Evolutionary conservation across 2,797 vertebrate species (phyloP), one percentile per base, ranked within the genome.

Genomic region (Semaprochilodus insignis): DNA sequence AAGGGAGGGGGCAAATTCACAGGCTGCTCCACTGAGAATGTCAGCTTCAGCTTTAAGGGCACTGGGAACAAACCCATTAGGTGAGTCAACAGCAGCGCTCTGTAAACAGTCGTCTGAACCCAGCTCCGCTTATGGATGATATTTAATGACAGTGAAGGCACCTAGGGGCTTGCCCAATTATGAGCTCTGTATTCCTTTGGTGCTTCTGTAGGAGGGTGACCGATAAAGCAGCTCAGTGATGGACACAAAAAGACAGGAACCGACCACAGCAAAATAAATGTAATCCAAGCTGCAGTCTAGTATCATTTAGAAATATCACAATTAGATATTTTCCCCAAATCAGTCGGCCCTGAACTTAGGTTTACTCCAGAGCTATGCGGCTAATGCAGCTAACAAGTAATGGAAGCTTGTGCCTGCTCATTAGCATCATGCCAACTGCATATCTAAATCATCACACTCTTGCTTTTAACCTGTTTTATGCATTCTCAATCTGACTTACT

Each of bases 51-150:
- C 21, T 48, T 54, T 54, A 48, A 67, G 48, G 23, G 51, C 31
- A 75, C 10, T 54, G 63, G 23, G 65, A 82, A 74, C 36, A 77
- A 67, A 83, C 65, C 67, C 36, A 60, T 66, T 76, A 80, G 25
- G 23, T 48, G 76, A 69, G 77, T 72, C 77, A 80, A 74, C 51
- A 72, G 44, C 57, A 44, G 31, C 27, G n/a, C 69, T 52, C 36
- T 57, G 60, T 51, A 71, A 80, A 80, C 77, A 73, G 71, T 71
- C 17, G n/a, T 6, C 44, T 65, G 31, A 52, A 67, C 21, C 4
- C 77, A 7, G 52, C 51, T 59, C 60, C 21, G 36, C 60, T 66
- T 67, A 62, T 10, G 31, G 57, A 80, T 63, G 44, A 52, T 34
- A 63, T 60, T 52, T 15, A 52, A 15, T 62, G 69, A 48, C 65